Base-by-base conservation (phyloP, 2,113 vertebrate genomes). In the Miniopterus natalensis region DNA sequence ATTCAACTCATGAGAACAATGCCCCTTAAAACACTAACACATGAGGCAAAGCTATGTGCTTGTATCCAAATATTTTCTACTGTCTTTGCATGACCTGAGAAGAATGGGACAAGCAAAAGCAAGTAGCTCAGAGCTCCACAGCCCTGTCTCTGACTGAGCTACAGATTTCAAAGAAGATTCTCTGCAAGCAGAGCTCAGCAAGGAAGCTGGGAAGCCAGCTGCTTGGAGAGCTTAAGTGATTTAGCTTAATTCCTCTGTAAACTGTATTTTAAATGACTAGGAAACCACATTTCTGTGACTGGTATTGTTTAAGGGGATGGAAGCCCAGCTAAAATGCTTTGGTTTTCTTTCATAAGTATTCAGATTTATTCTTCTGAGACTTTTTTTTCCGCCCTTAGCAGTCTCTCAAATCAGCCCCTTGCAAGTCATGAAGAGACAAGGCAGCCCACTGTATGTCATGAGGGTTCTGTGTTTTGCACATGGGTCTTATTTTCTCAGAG, bases 221-320 rank as follows among this genome's bases (percentile, higher is more conserved):
- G 93, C 97, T 94, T 53, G 47, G 65, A 63, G 88, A 96, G 97
- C 96, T 98, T 97, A 97, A 96, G 97, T 66, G 97, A 96, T 94
- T 97, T 97, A 96, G 92, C 51, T 57, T 96, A 97, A 97, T 96
- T 96, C 94, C 90, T 96, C 88, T 96, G 95, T 96, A 96, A 97
- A 96, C 97, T 96, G 74, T 96, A 77, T 96, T 97, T 95, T 97
- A 96, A 97, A 97, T 96, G 95, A 75, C 92, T 97, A 97, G 87
- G 96, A 96, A 97, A 96, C 97, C 97, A 96, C 96, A 97, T 77
- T 90, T 87, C 94, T 93, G 84, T 83, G 78, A 92, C 95, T 96
- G 92, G 84, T 90, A 95, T 90, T 97, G 95, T 96, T 96, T 97
- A 96, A 96, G 88, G 94, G 79, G 85, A 94, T 88, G 78, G 94